Evolutionary conservation across 2,113 vertebrate genomes (phyloP), one percentile per base, ranked within the genome.

Genomic region (Murina feae): DNA sequence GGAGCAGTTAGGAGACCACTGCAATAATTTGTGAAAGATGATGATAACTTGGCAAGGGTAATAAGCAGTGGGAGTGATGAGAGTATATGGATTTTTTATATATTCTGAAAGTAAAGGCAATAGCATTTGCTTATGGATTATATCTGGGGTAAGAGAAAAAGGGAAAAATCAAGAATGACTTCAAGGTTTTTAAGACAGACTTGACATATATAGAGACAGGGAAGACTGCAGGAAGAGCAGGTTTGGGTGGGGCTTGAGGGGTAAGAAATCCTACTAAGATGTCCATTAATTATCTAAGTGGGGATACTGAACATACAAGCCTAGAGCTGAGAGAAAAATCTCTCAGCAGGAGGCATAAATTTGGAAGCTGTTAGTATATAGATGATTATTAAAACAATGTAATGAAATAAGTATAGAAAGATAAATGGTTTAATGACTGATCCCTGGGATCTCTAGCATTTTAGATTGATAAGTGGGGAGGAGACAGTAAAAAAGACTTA

Each of bases 351-450:
- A 91, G 35, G 63, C 69, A 89, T 25, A 86, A 60, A 78, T 44
- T 47, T 76, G 78, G 44, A 28, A 81, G 10, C 68, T 86, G n/a
- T 87, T 75, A 89, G 53, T 75, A 91, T 58, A 74, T 9, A 89
- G 49, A 82, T 68, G 39, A 91, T 93, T 89, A 95, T 68, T 91
- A 58, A 93, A 95, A 86, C 21, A 79, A 60, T 53, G 30, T 11
- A 86, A 76, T 35, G 80, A 23, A 78, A 47, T 51, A 35, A 71
- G 35, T 60, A 55, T 35, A 89, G 13, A 88, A 87, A 74, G 30
- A 82, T 12, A 60, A 66, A 21, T 60, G 37, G 47, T 68, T 47
- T 94, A 53, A 83, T 60, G 63, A 79, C 69, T 60, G 28, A 90
- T 17, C 17, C 39, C 47, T 80, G 25, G 35, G 30, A 20, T 87